Base-by-base conservation (phyloP, 2,113 vertebrate genomes). In the Myrmecobius fasciatus region DNA sequence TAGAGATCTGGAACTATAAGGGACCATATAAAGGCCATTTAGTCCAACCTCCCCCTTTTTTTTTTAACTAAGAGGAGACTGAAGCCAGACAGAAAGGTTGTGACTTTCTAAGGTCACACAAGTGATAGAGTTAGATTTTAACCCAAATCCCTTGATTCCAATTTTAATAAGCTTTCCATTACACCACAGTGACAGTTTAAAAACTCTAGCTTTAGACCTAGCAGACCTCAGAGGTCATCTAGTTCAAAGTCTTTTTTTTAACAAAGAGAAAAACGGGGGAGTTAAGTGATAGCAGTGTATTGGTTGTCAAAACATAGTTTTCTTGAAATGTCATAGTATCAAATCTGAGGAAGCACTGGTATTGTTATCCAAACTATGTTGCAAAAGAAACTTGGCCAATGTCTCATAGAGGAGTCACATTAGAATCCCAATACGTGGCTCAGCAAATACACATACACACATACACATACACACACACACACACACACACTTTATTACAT, bases 301-400 rank as follows among this genome's bases (percentile, higher is more conserved):
- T 36, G 11, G 8, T 25, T 49, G 17, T n/a, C 67, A 28, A 94
- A 95, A 94, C 53, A 54, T 1, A 25, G 89, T 11, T 89, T 49
- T 51, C 24, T 48, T n/a, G 60, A 67, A n/a, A 67, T n/a, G 60
- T 17, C 67, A 43, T 83, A 83, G 20, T n/a, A 83, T 43, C 43
- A 83, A 25, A 1, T 24, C 25, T 91, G 31, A 94, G 91, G 67
- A 93, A 89, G n/a, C 31, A 52, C 75, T 22, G 11, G 20, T 31
- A 51, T 51, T 91, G 88, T 91, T 91, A 93, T 92, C 92, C n/a
- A 36, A 93, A 46, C 90, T 2, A 5, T 94, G 94, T 94, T 90
- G 24, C 90, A 93, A 53, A 83, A 49, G 91, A 92, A 93, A 91
- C 43, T 46, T 90, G 48, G n/a, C 89, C 89, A 67, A 28, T 92